Conservation (phyloP, 2,797 vertebrate species). For the Lagorchestes hirsutus region DNA sequence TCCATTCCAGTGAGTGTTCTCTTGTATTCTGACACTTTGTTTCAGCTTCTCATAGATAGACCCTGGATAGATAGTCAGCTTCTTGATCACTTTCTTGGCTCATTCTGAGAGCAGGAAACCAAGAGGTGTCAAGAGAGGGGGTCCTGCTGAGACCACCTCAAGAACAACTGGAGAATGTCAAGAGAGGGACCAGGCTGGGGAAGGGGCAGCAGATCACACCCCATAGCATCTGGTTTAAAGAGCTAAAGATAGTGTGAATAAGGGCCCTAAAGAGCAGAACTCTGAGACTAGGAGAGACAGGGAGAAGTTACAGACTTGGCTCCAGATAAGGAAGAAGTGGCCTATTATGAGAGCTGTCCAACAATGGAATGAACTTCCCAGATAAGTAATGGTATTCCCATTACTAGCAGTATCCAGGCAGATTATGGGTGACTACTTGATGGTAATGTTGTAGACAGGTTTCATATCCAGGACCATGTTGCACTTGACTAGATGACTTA, state of each 20-base stretch:
- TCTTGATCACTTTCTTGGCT: background rate
- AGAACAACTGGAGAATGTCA: background rate
- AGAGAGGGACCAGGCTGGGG: background rate
- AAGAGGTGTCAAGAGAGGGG: background rate
- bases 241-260: background rate
- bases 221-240: background rate
- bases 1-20: background rate
- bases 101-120: background rate
- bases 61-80: background rate
- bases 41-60: background rate
- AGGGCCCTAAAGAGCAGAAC: background rate
- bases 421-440: background rate
- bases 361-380: background rate
- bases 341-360: background rate
- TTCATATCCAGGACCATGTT: background rate
- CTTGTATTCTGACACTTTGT: background rate
- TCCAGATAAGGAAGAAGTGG: background rate
- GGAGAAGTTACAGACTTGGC: background rate
- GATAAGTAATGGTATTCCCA: background rate
- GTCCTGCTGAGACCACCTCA: background rate
- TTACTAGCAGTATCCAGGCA: background rate
- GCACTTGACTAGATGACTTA: background rate
- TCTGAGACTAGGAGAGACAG: background rate
- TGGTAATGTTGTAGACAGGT: background rate
- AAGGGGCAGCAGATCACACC: accelerated